A percentile compares a stretch with the other conserved stretches of the same genome.
These are phyloP conservation scores for Elachura formosa DNA, from an alignment of 2,113 vertebrate species.

Conservation along the genomic window DNA sequence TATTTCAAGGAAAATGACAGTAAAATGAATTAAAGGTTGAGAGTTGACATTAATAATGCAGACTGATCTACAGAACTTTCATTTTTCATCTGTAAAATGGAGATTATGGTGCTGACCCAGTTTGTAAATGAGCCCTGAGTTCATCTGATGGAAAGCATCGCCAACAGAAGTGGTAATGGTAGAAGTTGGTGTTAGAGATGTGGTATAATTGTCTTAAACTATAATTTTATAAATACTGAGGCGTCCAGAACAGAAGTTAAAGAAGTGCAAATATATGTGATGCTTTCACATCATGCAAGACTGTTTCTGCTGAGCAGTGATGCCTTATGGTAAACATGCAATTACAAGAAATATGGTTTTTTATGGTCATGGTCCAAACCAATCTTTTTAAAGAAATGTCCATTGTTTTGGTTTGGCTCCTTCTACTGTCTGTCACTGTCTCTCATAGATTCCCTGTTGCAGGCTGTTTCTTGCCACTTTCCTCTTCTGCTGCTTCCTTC, in stretches of 20 bases:
- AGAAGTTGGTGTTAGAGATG: background rate
- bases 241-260: background rate
- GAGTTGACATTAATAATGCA: constrained; percentile 58
- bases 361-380: background rate
- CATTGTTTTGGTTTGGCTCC: background rate
- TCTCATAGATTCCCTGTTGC: background rate
- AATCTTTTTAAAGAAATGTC: background rate
- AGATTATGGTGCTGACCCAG: constrained; percentile 27
- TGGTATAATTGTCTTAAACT: background rate
- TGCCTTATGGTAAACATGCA: background rate
- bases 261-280: background rate
- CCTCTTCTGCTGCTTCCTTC: background rate
- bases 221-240: background rate
- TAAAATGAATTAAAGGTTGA: constrained; percentile 54
- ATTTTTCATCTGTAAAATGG: constrained; percentile 51
- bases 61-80: constrained; percentile 28
- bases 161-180: background rate
- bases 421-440: background rate
- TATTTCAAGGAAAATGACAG: constrained; percentile 56
- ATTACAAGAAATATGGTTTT: background rate
- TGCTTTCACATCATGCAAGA: background rate
- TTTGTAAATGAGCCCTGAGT: constrained; percentile 44
- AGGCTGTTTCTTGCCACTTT: background rate
- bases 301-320: background rate
- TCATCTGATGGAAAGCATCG: background rate